phyloP scores from a whole-genome alignment of 2,113 vertebrate species.

The Chaetodon auriga region DNA sequence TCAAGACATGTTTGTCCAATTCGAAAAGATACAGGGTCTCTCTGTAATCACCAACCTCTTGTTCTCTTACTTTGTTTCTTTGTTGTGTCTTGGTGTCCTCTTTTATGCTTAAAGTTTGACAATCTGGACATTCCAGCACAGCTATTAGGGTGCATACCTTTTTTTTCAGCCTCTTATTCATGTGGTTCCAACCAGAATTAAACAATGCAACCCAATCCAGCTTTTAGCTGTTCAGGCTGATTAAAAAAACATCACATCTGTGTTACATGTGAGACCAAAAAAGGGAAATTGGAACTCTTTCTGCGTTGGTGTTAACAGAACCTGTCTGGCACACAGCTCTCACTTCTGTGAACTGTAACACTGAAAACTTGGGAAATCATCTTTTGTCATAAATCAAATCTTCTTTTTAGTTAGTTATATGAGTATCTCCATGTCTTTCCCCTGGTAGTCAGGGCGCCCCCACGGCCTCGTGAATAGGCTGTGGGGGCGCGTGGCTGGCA shows the following conservation, averaged over 20 bases:
- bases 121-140: slow-evolving; percentile 12
- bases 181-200: slow-evolving; percentile 18
- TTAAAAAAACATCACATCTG: slow-evolving; percentile 48
- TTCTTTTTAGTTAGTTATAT: slow-evolving; percentile 14
- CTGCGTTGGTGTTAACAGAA: slow-evolving; percentile 28
- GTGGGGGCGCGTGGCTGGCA: slow-evolving; percentile 70
- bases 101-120: not conserved
- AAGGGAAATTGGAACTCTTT: slow-evolving; percentile 16
- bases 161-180: slow-evolving; percentile 18
- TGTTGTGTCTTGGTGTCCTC: not conserved
- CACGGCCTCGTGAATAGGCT: slow-evolving; percentile 22
- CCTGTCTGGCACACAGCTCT: slow-evolving; percentile 10
- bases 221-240: slow-evolving; percentile 29
- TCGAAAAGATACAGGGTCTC: not conserved
- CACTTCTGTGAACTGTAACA: slow-evolving; percentile 2
- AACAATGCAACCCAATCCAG: slow-evolving; percentile 30
- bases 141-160: slow-evolving; percentile 18
- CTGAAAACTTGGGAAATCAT: not conserved
- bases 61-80: not conserved
- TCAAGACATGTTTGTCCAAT: slow-evolving; percentile 1
- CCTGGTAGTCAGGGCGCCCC: not conserved
- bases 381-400: not conserved
- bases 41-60: slow-evolving; percentile 3
- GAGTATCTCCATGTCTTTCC: slow-evolving; percentile 4
- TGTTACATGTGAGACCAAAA: slow-evolving; percentile 39